Conservation (phyloP, 2,797 vertebrate species). For the Tauraco hartlaubi region DNA sequence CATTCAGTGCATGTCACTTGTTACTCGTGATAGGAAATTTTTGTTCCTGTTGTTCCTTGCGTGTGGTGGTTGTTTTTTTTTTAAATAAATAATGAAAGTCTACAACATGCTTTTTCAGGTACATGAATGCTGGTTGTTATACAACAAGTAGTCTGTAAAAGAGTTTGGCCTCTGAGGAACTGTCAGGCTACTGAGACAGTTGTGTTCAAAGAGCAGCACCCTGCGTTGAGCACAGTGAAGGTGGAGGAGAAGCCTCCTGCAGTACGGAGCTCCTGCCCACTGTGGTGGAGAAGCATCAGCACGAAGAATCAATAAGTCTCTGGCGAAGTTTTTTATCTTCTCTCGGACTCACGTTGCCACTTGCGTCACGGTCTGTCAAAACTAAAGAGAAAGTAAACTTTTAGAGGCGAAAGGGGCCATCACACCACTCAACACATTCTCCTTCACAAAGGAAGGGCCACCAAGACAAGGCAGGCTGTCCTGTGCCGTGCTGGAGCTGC, state of each 20-base stretch:
- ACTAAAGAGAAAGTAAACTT: slow-evolving; percentile 69
- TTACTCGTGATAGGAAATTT: background rate
- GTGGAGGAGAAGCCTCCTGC: background rate
- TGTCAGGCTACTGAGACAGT: accelerated
- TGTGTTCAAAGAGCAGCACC: background rate
- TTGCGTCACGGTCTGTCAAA: slow-evolving; percentile 63
- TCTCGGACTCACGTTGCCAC: background rate
- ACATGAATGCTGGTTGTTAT: background rate
- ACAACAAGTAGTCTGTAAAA: background rate
- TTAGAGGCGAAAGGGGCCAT: background rate
- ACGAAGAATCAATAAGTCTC: slow-evolving; percentile 80
- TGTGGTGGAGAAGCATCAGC: slow-evolving; percentile 40
- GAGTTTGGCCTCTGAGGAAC: background rate
- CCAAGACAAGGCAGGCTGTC: background rate
- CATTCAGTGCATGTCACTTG: background rate
- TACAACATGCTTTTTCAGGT: background rate
- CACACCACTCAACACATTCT: accelerated
- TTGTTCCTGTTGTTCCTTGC: background rate
- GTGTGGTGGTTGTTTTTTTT: too few species aligned
- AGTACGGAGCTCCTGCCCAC: background rate
- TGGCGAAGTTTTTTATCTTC: slow-evolving; percentile 80
- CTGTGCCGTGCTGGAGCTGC: background rate
- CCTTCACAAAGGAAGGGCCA: background rate
- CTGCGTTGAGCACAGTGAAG: accelerated
- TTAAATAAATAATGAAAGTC: background rate